A percentile compares a stretch with the other conserved stretches of the same genome.
These are phyloP conservation scores for Pycnonotus jocosus DNA, from an alignment of 2,113 vertebrate species.

Conservation along the genomic window DNA sequence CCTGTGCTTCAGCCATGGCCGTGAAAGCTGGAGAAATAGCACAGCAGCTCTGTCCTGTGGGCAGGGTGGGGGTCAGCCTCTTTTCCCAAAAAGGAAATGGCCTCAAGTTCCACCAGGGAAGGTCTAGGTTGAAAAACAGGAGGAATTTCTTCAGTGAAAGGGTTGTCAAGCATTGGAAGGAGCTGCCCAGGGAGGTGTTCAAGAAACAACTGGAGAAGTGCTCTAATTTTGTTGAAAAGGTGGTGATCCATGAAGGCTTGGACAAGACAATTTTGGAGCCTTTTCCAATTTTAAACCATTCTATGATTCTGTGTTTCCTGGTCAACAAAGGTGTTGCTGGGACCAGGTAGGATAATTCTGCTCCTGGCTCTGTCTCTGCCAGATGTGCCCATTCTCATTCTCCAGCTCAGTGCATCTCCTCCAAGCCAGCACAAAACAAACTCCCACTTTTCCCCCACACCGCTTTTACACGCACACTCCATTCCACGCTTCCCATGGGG, in stretches of 20 bases:
- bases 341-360: neutral
- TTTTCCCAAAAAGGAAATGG: neutral
- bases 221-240: neutral
- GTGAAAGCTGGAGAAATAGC: neutral
- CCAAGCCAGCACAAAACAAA: neutral
- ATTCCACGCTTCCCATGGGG: neutral
- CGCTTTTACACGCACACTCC: accelerated
- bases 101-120: neutral
- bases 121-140: neutral
- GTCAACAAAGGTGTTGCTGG: neutral
- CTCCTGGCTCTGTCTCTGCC: neutral
- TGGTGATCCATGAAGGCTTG: neutral
- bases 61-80: neutral
- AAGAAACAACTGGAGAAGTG: neutral
- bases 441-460: neutral
- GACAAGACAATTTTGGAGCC: accelerated
- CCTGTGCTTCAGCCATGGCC: neutral
- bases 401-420: neutral
- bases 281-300: neutral
- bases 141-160: neutral
- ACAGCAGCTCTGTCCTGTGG: neutral
- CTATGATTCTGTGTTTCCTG: neutral
- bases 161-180: accelerated
- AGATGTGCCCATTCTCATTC: neutral
- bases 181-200: neutral